Evolutionary conservation across 2,888 invertebrate genomes (phyloP), one percentile per base, ranked within the genome.

Genomic region (Gnatocerus cornutus): DNA sequence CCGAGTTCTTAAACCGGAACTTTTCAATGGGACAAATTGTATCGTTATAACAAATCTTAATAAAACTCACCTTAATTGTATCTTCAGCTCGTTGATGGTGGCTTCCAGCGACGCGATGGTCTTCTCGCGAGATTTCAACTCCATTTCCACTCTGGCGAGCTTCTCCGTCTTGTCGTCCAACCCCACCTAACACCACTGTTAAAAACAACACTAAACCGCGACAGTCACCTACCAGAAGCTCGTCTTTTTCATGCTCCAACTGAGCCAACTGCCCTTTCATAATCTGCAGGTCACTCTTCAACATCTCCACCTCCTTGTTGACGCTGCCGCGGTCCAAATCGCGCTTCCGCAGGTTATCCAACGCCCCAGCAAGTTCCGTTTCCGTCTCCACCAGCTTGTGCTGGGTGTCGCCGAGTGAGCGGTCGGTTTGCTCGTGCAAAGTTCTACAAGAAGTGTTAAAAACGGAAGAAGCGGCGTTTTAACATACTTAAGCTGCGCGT

Each of bases 341-440:
- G 14, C 75, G 75, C 27, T 66, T 65, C 46, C 63, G 73, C 53
- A 78, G 62, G 69, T 71, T 89, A 56, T 89, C 89, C 80, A 89
- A 88, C 6, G 90, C 87, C 65, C 87, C 82, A 71, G 88, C 88
- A 7, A 92, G 82, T 81, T 93, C 90, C 21, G 87, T 88, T 81
- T 93, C 92, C 8, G 89, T 84, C 73, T 88, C 87, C 41, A 89
- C 79, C 37, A 93, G 82, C 82, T 92, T 91, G 80, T 87, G 88
- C 82, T 93, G 93, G 64, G 90, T 87, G 74, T 93, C 92, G 62
- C 87, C 87, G 69, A 92, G 86, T 46, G 91, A 89, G 77, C 90
- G 89, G 83, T 94, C 93, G 3, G 92, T 92, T 86, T 94, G 93
- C 77, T 92, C 89, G 78, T 94, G 93, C 53, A 93, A 86, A 73